Conservation (phyloP, 2,888 invertebrate genomes). For the Julus scandinavius region DNA sequence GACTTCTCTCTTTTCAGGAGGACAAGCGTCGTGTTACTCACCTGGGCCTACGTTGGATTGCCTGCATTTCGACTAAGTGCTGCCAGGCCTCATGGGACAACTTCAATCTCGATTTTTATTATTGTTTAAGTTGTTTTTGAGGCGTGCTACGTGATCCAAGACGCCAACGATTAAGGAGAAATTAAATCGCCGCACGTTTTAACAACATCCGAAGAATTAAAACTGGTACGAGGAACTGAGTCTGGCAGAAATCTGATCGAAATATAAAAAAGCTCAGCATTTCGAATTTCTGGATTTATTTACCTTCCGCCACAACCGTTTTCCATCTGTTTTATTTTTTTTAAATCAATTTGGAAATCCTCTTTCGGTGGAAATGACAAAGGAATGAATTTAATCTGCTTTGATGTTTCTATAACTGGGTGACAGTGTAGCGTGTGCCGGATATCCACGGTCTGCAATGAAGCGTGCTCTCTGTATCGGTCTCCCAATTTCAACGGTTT, state of each 20-base stretch:
- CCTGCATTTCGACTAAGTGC: neutral
- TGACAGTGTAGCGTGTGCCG: neutral
- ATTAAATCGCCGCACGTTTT: constrained; percentile 34
- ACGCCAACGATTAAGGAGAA: neutral
- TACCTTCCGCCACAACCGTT: neutral
- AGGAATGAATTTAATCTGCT: constrained; percentile 14
- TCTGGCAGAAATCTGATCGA: neutral
- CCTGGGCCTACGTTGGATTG: neutral
- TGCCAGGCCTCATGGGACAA: constrained; percentile 1
- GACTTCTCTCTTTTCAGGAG: constrained; percentile 30
- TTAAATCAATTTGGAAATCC: constrained; percentile 7
- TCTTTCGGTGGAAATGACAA: neutral
- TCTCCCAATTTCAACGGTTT: neutral
- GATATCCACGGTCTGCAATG: neutral
- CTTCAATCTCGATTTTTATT: neutral
- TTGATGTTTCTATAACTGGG: neutral
- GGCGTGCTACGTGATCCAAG: neutral
- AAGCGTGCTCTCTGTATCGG: neutral
- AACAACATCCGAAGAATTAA: neutral
- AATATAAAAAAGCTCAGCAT: neutral
- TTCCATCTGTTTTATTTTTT: neutral
- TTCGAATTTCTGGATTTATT: constrained; percentile 1
- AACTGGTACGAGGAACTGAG: neutral
- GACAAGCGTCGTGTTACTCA: constrained; percentile 19
- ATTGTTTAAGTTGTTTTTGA: neutral